Evolutionary conservation across 2,888 invertebrate species (phyloP), one percentile per base, ranked within the genome.

Genomic region (Dermolepida albohirtum): DNA sequence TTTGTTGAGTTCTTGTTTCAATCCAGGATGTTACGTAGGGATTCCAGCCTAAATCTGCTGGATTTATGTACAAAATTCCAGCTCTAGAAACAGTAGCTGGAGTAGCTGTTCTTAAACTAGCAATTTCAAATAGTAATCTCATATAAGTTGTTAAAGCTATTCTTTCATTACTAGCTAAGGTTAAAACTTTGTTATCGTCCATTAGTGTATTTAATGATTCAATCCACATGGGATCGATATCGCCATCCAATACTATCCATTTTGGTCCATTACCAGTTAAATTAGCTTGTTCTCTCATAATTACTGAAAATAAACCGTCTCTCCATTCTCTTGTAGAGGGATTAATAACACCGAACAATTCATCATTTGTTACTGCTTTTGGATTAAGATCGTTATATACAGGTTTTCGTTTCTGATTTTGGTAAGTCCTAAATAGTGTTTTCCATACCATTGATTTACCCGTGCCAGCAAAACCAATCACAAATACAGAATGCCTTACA

Each of bases 171-270:
- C 96, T 96, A 5, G 97, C 97, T 74, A 97, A 83, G 0, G 97
- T 97, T 71, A 97, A 81, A 5, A 96, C 94, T 86, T 97, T 97
- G 82, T 97, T 97, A 80, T 97, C 97, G 81, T 97, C 97, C 97
- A 97, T 97, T 14, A 97, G 90, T 2, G 97, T 97, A 80, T 97
- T 97, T 29, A 97, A 86, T 39, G 96, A 96, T 84, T 97, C 97
- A 78, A 97, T 97, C 97, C 97, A 97, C 96, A 97, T 97, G 0
- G 97, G 97, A 85, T 97, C 97, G 75, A 97, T 97, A 79, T 97
- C 97, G 14, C 97, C 97, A 82, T 97, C 97, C 52, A 96, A 87
- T 7, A 97, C 93, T 75, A 97, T 95, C 97, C 97, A 97, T 81
- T 96, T 96, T 0, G 94, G 92, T 0, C 92, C 92, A 76, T 92